These are phyloP conservation scores for Lophura nycthemera DNA, from an alignment of 2,113 vertebrate species.

Conservation along the genomic window DNA sequence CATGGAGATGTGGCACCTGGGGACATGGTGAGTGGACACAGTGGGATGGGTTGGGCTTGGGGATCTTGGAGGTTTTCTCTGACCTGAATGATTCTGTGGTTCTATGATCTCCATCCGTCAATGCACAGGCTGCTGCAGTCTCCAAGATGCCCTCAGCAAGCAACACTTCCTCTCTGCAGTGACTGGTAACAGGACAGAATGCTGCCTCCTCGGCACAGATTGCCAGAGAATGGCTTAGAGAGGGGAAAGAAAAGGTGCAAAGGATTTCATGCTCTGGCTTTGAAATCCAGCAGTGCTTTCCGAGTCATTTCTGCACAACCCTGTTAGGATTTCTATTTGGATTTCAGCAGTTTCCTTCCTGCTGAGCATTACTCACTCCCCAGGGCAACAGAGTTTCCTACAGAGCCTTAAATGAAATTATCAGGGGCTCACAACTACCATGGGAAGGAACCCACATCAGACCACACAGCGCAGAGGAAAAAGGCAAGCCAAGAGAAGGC, in stretches of 20 bases:
- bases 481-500: neutral
- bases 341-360: neutral
- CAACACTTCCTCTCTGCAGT: neutral
- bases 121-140: neutral
- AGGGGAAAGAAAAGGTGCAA: neutral
- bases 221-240: neutral
- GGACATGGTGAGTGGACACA: too few species aligned
- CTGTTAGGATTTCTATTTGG: neutral
- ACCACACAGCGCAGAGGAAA: neutral
- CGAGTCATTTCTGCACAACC: neutral
- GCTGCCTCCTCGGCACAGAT: too few species aligned
- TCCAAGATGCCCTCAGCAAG: neutral
- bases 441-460: neutral
- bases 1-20: too few species aligned
- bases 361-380: neutral
- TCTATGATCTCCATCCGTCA: neutral
- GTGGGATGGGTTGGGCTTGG: too few species aligned
- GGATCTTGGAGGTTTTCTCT: too few species aligned
- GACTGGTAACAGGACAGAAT: accelerated
- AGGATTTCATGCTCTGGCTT: neutral
- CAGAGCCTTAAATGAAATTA: neutral
- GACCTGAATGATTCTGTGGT: too few species aligned
- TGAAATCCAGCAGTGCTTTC: neutral
- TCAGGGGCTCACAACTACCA: neutral
- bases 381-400: neutral